phyloP scores from a whole-genome alignment of 2,888 invertebrate species.

The Morpho achilles region DNA sequence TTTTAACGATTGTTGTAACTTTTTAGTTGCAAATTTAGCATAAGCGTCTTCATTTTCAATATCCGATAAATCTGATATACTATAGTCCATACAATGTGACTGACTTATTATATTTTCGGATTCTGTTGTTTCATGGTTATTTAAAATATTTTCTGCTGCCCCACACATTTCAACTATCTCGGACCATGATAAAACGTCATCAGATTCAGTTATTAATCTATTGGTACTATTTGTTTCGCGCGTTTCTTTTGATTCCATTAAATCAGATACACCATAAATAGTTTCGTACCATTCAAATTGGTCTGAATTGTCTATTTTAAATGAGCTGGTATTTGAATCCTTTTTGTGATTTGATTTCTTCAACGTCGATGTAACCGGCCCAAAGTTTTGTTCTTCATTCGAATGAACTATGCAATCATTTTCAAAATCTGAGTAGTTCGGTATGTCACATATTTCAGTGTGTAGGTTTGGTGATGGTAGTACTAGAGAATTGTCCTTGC shows the following conservation, averaged over 20 bases:
- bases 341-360: conserved; percentile 47
- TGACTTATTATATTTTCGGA: conserved; percentile 50
- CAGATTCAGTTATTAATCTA: conserved; percentile 27
- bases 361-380: conserved; percentile 53
- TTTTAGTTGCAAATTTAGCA: conserved; percentile 58
- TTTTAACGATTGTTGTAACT: conserved; percentile 55
- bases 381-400: conserved; percentile 31
- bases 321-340: conserved; percentile 43
- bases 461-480: conserved; percentile 27
- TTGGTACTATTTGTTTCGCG: conserved; percentile 24
- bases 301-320: conserved; percentile 38
- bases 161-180: conserved; percentile 53
- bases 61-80: conserved; percentile 41
- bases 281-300: conserved; percentile 58
- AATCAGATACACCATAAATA: conserved; percentile 58
- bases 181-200: conserved; percentile 50
- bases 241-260: conserved; percentile 29
- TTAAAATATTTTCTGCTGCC: conserved; percentile 40
- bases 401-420: conserved; percentile 41
- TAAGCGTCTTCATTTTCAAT: conserved; percentile 47
- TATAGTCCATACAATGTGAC: conserved; percentile 39
- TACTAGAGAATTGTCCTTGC: conserved; percentile 31
- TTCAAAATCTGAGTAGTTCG: conserved; percentile 57
- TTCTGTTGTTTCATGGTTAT: conserved; percentile 36
- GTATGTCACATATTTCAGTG: conserved; percentile 46